Conservation (phyloP, 2,797 vertebrate genomes). For the Pseudochirops cupreus region DNA sequence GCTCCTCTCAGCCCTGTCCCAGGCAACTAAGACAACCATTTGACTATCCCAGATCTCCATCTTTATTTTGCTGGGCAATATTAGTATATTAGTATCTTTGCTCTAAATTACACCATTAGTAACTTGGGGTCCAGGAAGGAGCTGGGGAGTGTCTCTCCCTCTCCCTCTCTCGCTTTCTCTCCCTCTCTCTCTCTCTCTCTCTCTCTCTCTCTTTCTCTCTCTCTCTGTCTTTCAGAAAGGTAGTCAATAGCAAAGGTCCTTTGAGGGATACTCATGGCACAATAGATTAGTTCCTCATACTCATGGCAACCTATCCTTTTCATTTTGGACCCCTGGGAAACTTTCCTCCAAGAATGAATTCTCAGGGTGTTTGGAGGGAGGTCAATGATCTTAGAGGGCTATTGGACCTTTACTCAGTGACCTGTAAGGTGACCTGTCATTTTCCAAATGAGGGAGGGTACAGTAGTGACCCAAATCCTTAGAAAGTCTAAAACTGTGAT, state of each 20-base stretch:
- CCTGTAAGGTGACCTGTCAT: not conserved
- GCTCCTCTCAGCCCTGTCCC: conserved; percentile 66
- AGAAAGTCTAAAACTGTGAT: not conserved
- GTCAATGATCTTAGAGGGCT: not conserved
- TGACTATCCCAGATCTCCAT: conserved; percentile 64
- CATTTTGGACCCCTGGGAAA: not conserved
- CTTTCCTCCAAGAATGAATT: not conserved
- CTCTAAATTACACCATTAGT: conserved; percentile 63
- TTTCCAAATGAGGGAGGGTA: not conserved
- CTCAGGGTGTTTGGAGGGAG: not conserved
- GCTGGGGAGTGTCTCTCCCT: not conserved
- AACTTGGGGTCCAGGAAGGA: conserved; percentile 49
- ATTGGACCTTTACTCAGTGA: not conserved
- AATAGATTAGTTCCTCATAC: not conserved
- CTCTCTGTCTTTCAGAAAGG: not conserved
- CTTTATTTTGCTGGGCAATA: conserved; percentile 73
- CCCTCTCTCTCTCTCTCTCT: too few species aligned
- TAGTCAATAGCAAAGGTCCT: not conserved
- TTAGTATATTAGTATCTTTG: conserved; percentile 56
- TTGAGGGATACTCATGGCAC: not conserved
- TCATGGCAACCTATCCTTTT: conserved; percentile 4
- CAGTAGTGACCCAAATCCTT: not conserved
- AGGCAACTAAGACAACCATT: conserved; percentile 65
- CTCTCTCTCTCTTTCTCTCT: not conserved
- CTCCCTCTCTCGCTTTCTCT: not conserved